Evolutionary conservation across 2,113 vertebrate species (phyloP), one percentile per base, ranked within the genome.

Genomic region (Rattus rattus): DNA sequence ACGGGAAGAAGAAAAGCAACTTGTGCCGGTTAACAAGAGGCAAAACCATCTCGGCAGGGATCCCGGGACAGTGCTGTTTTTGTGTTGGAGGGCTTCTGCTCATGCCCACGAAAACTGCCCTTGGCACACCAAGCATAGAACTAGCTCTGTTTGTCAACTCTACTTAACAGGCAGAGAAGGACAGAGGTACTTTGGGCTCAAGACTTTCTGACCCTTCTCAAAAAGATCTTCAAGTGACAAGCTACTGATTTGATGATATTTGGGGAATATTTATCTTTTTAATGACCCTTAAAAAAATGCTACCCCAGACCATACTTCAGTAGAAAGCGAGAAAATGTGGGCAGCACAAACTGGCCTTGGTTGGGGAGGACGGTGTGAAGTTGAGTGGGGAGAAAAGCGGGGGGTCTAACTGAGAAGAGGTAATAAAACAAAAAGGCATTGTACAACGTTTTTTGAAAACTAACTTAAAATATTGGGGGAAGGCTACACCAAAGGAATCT

Each of bases 181-280:
- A 52, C 10, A 70, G 76, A 75, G 28, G 7, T n/a, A 47, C 47
- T 91, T 76, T 84, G 77, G 16, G 30, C 24, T 77, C 83, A 61
- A 86, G 88, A 70, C 73, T 88, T 92, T 89, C 90, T 80, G n/a
- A 76, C 49, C 59, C 1, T 52, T 19, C 67, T 87, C 85, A 54
- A 91, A 86, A 92, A 90, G 33, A 5, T 73, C 6, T 90, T 83
- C 70, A 47, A 88, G 56, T 90, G 81, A 70, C 73, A 96, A 83
- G 67, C 8, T 26, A 20, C 39, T 28, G 69, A 47, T 56, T 67
- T 39, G 49, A 8, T 16, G 52, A 67, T 52, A 52, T 30, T 7
- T 85, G 16, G 14, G 83, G 47, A 43, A 43, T 43, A 63, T 43
- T 43, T 43, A 30, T 65, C 59, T 10, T 65, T 30, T 47, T 85